Evolutionary conservation across 2,888 invertebrate genomes (phyloP).

Genomic region (Pterostichus niger): DNA sequence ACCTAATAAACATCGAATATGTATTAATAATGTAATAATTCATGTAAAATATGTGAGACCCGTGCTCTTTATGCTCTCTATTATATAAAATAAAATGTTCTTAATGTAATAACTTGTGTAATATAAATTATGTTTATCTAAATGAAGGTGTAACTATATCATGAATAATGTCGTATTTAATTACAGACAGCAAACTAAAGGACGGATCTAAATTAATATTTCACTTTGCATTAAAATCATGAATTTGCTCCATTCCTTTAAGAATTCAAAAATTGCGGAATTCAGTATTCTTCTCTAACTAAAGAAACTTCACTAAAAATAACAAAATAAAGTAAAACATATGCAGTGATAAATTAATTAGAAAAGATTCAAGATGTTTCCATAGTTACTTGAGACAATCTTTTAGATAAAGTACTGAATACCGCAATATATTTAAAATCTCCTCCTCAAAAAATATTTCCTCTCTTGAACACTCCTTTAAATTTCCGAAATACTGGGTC

Average conservation of each 20-base stretch:
- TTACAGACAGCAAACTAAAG: slow-evolving; percentile 32
- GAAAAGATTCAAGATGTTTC: too few species aligned
- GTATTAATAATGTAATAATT: slow-evolving; percentile 24
- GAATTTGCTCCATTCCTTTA: background rate
- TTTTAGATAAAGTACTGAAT: too few species aligned
- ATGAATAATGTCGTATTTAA: slow-evolving; percentile 47
- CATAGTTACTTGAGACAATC: too few species aligned
- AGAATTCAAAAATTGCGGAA: too few species aligned
- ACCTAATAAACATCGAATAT: background rate
- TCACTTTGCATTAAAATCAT: slow-evolving; percentile 44
- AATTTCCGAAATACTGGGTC: too few species aligned
- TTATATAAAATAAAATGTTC: slow-evolving; percentile 28
- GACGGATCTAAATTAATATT: slow-evolving; percentile 41
- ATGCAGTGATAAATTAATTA: too few species aligned
- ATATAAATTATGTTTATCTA: slow-evolving; percentile 50
- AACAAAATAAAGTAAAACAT: too few species aligned
- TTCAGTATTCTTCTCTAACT: too few species aligned
- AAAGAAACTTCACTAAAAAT: too few species aligned
- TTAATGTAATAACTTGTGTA: slow-evolving; percentile 22
- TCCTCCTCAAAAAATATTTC: too few species aligned
- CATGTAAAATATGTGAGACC: slow-evolving; percentile 3
- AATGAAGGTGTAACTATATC: slow-evolving; percentile 43
- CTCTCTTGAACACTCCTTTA: too few species aligned
- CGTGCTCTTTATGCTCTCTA: background rate
- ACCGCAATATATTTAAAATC: too few species aligned